Percentiles rank a stretch among this genome's conserved stretches.
Evolutionary conservation across 2,797 vertebrate species (phyloP).

Genomic region (Monodelphis domestica): DNA sequence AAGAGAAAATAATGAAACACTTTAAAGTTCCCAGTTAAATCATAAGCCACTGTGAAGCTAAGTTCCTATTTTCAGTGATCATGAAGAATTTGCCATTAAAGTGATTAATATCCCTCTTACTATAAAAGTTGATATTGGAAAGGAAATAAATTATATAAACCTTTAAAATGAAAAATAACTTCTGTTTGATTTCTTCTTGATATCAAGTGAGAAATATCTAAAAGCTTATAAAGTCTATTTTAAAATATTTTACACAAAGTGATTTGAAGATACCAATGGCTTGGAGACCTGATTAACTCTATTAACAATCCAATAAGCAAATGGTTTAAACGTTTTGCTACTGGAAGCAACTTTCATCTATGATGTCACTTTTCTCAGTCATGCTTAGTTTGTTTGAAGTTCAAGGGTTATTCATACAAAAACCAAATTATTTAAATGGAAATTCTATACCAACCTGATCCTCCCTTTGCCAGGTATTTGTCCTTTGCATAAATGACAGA

Average conservation of each 20-base stretch:
- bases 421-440: constrained; percentile 76
- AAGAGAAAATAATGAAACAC: constrained; percentile 18
- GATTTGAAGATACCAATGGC: constrained; percentile 76
- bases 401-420: constrained; percentile 71
- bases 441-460: constrained; percentile 90
- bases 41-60: constrained; percentile 37
- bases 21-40: constrained; percentile 42
- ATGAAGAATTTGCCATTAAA: constrained; percentile 55
- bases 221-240: constrained; percentile 53
- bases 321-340: constrained; percentile 80
- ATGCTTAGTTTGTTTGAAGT: constrained; percentile 80
- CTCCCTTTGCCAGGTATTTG: constrained; percentile 91
- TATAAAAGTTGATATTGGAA: constrained; percentile 3
- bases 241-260: constrained; percentile 52
- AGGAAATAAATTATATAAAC: constrained; percentile 6
- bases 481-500: constrained; percentile 95
- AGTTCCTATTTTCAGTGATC: constrained; percentile 24
- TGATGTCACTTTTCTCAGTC: constrained; percentile 80
- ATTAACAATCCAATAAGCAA: constrained; percentile 77
- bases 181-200: constrained; percentile 24
- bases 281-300: constrained; percentile 69
- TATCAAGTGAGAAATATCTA: constrained; percentile 14
- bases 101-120: constrained; percentile 36
- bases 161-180: constrained; percentile 30
- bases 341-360: constrained; percentile 84